A percentile compares a stretch with the other conserved stretches of the same genome.
These are phyloP conservation scores for Macaria notata DNA, from an alignment of 2,888 invertebrate species.

Conservation along the genomic window DNA sequence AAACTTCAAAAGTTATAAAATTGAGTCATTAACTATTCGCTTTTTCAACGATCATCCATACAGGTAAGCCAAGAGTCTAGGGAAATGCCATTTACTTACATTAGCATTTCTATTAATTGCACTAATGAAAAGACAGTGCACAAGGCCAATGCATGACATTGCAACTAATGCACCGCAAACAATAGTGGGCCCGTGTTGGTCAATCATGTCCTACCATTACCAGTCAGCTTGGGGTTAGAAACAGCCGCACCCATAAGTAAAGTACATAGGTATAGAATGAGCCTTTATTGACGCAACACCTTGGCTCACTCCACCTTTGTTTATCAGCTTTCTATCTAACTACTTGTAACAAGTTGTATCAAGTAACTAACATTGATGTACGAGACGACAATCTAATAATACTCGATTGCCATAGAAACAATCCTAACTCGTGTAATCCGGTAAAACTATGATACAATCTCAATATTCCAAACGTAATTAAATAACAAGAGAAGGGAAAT, in stretches of 20 bases:
- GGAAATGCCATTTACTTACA: too few relatives aligned
- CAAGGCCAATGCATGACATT: neutral
- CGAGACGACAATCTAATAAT: slow-evolving; percentile 10
- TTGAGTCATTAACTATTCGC: too few relatives aligned
- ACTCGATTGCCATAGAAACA: neutral
- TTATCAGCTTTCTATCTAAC: slow-evolving; percentile 64
- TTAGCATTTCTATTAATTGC: too few relatives aligned
- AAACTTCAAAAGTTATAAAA: too few relatives aligned
- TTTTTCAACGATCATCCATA: too few relatives aligned
- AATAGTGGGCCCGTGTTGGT: slow-evolving; percentile 28
- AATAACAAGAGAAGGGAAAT: too few relatives aligned
- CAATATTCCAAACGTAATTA: too few relatives aligned
- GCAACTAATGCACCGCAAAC: slow-evolving; percentile 26
- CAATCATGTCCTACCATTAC: slow-evolving; percentile 38
- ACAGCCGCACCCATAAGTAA: slow-evolving; percentile 51
- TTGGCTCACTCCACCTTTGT: slow-evolving; percentile 68
- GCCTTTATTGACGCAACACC: slow-evolving; percentile 64
- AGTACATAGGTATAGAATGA: slow-evolving; percentile 34
- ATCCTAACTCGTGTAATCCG: too few relatives aligned
- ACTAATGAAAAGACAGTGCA: too few relatives aligned
- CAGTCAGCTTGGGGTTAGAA: slow-evolving; percentile 38
- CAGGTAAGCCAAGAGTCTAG: too few relatives aligned
- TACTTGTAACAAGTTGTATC: slow-evolving; percentile 40
- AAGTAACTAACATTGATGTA: slow-evolving; percentile 16
- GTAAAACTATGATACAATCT: too few relatives aligned